phyloP scores from a whole-genome alignment of 35 echinoderm and acorn worm species.

The Diadema setosum region DNA sequence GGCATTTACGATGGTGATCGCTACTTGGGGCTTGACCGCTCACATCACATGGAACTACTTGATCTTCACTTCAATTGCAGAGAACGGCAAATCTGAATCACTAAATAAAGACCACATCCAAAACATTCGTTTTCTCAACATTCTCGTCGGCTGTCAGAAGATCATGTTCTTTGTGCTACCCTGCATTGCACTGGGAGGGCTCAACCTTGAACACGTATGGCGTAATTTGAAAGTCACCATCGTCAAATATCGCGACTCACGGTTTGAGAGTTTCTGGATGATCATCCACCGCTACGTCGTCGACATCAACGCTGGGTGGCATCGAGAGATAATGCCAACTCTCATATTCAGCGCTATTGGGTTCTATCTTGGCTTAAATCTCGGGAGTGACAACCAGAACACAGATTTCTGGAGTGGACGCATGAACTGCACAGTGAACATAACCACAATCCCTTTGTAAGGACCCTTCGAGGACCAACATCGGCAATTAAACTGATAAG shows the following conservation, averaged over 20 bases:
- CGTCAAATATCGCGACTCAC: not conserved
- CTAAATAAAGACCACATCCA: not conserved
- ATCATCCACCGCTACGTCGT: not conserved
- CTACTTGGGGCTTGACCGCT: conserved; percentile 49
- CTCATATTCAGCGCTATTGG: conserved; percentile 35
- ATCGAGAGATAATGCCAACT: conserved; percentile 2
- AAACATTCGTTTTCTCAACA: conserved; percentile 13
- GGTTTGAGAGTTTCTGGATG: not conserved
- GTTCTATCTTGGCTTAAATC: conserved; percentile 13
- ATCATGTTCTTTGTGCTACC: conserved; percentile 62
- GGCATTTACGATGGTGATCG: conserved; percentile 51
- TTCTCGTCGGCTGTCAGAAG: conserved; percentile 46
- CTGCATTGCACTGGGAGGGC: conserved; percentile 18
- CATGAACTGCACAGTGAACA: no score
- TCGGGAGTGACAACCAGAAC: not conserved
- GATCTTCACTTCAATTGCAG: no score
- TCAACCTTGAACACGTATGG: conserved; percentile 48
- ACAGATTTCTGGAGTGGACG: conserved; percentile 34
- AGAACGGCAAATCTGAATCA: no score
- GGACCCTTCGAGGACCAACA: no score
- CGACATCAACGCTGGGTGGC: not conserved
- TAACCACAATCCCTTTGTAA: no score
- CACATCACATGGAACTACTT: conserved; percentile 53
- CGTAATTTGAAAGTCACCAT: not conserved
- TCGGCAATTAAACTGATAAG: no score